Conservation (phyloP, 1,140 invertebrate genomes). For the Ladona fulva region DNA sequence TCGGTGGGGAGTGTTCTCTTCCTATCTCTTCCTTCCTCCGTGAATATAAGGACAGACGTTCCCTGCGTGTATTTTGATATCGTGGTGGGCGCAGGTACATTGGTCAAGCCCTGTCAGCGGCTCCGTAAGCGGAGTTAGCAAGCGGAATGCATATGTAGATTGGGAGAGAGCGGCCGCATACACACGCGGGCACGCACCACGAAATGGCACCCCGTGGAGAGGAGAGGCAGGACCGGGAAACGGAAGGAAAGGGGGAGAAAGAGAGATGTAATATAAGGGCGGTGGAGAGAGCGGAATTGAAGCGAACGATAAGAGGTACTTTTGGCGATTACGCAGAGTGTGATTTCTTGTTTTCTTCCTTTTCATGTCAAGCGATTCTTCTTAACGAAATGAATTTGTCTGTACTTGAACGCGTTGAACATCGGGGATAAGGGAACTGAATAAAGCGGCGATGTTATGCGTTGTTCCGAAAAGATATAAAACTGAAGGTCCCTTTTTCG, state of each 20-base stretch:
- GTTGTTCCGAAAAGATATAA: too few relatives aligned
- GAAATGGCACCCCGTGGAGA: background rate
- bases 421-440: too few relatives aligned
- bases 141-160: slow-evolving; percentile 9
- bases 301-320: background rate
- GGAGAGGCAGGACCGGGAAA: background rate
- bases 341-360: too few relatives aligned
- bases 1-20: background rate
- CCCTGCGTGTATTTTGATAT: slow-evolving; percentile 3
- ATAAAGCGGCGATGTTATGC: too few relatives aligned
- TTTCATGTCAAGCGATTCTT: too few relatives aligned
- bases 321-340: too few relatives aligned
- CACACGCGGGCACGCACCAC: background rate
- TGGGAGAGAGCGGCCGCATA: background rate
- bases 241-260: background rate
- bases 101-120: slow-evolving; percentile 5
- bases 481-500: too few relatives aligned
- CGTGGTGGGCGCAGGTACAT: slow-evolving; percentile 1
- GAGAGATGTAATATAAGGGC: background rate
- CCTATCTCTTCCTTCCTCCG: background rate
- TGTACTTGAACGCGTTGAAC: too few relatives aligned
- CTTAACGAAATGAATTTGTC: too few relatives aligned
- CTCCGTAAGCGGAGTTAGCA: slow-evolving; percentile 2
- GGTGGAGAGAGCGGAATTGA: background rate
- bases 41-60: background rate